A percentile compares a stretch with the other conserved stretches of the same genome.
These are phyloP conservation scores for Hydrotaea diabolus DNA, from an alignment of 2,888 invertebrate genomes.

Conservation along the genomic window DNA sequence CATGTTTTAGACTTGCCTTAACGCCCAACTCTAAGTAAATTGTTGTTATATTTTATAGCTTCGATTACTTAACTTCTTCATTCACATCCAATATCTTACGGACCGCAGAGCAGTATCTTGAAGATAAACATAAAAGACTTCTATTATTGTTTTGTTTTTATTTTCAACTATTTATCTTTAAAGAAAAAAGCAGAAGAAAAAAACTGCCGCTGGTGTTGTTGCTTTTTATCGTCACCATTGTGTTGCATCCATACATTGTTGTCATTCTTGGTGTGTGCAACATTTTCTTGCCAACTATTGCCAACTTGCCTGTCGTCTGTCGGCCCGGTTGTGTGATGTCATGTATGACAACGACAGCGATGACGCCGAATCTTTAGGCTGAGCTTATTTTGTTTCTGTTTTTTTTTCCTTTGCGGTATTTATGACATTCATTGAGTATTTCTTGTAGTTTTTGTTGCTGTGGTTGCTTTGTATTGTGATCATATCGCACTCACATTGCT, in stretches of 20 bases:
- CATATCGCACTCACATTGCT: constrained; percentile 37
- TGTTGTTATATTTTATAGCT: constrained; percentile 58
- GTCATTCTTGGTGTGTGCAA: constrained; percentile 31
- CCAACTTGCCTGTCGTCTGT: background rate
- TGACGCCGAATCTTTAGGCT: background rate
- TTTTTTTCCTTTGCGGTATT: constrained; percentile 48
- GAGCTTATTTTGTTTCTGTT: constrained; percentile 22
- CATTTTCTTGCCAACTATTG: background rate
- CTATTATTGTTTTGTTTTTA: background rate
- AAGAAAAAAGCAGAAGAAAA: background rate
- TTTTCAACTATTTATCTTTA: too few relatives aligned
- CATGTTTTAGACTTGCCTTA: background rate
- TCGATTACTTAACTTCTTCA: constrained; percentile 50
- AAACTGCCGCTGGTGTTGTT: background rate
- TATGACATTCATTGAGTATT: constrained; percentile 66
- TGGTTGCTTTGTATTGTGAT: constrained; percentile 46
- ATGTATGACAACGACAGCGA: constrained; percentile 14
- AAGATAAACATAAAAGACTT: background rate
- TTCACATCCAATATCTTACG: constrained; percentile 31
- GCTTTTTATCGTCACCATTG: constrained; percentile 6
- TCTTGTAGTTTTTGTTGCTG: constrained; percentile 39
- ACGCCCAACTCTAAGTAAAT: background rate
- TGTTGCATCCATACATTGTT: constrained; percentile 24
- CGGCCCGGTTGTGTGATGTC: constrained; percentile 1
- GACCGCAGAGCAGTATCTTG: background rate